These are phyloP conservation scores for Pachypeltis micranthus DNA, from an alignment of 1,140 invertebrate genomes.

Conservation along the genomic window DNA sequence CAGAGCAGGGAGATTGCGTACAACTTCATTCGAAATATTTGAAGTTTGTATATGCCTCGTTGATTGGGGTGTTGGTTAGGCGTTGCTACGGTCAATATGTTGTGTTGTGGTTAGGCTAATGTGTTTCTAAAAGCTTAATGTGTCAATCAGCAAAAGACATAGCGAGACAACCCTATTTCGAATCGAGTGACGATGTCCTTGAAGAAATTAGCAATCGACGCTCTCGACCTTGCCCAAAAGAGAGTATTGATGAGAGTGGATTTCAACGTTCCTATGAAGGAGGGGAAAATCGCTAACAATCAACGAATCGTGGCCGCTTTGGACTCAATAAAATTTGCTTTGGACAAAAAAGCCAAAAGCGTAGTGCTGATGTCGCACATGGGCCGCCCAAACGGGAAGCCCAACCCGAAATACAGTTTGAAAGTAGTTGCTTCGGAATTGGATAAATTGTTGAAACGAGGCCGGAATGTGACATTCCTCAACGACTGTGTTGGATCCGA, in stretches of 20 bases:
- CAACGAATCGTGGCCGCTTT: constrained; percentile 94
- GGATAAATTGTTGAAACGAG: constrained; percentile 71
- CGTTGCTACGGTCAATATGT: no score
- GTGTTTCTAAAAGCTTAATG: no score
- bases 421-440: constrained; percentile 86
- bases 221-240: constrained; percentile 59
- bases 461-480: constrained; percentile 70
- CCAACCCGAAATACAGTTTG: constrained; percentile 78
- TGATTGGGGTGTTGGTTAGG: no score
- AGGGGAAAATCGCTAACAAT: constrained; percentile 93
- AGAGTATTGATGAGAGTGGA: constrained; percentile 85
- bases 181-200: no score
- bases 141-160: no score
- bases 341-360: constrained; percentile 88
- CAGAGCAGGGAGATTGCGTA: no score
- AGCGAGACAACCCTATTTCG: no score
- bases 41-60: no score
- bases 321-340: constrained; percentile 84
- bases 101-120: no score
- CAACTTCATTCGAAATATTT: no score
- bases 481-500: constrained; percentile 86
- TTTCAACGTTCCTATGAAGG: constrained; percentile 98
- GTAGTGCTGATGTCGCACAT: constrained; percentile 95
- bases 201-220: constrained; percentile 74
- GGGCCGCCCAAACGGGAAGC: constrained; percentile 85